Conservation (phyloP, 2,113 vertebrate species). For the Pardalotus punctatus region DNA sequence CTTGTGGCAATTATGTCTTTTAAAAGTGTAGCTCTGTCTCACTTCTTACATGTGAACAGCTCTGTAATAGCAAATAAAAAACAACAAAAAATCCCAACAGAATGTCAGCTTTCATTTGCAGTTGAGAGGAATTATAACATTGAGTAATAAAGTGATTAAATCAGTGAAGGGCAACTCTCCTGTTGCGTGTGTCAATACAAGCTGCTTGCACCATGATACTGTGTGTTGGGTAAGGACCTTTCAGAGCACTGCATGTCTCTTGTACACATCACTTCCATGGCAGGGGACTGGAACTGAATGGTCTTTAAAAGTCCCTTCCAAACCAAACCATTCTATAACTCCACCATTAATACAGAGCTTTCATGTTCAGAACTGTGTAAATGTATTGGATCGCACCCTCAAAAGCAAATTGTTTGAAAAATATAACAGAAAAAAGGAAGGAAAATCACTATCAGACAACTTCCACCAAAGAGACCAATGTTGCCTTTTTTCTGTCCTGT, state of each 20-base stretch:
- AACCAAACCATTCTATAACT: not conserved
- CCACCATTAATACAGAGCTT: not conserved
- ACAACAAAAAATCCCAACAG: not conserved
- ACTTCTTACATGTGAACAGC: not conserved
- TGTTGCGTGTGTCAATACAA: not conserved
- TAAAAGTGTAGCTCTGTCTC: not conserved
- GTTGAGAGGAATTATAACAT: not conserved
- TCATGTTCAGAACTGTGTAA: not conserved
- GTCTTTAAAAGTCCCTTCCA: not conserved
- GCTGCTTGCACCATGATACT: not conserved
- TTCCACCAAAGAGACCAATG: not conserved
- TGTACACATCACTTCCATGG: not conserved
- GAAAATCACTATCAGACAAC: not conserved
- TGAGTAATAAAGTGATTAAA: not conserved
- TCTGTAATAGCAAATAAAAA: not conserved
- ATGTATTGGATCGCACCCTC: not conserved
- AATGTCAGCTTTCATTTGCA: slow-evolving; percentile 19
- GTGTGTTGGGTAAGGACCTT: not conserved
- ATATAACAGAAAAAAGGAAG: not conserved
- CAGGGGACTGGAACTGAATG: not conserved
- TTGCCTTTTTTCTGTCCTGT: not conserved
- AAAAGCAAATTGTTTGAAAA: not conserved
- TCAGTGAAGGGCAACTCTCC: not conserved
- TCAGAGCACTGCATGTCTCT: not conserved
- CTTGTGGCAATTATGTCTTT: not conserved